Evolutionary conservation across 2,888 invertebrate species (phyloP).

Genomic region (Sclerodermus sp.): DNA sequence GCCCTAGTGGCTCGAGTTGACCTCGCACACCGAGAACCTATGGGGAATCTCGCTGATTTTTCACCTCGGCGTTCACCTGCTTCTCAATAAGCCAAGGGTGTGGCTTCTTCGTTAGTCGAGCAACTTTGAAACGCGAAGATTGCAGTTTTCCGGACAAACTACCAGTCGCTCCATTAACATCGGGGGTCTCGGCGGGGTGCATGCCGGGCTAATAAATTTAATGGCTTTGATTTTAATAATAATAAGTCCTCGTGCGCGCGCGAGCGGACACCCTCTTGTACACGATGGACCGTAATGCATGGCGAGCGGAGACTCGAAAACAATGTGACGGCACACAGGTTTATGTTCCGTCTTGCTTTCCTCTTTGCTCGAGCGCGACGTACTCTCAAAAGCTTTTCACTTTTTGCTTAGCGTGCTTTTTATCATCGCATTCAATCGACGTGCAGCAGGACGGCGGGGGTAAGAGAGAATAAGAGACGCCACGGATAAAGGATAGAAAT

Average conservation of each 20-base stretch:
- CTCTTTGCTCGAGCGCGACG: constrained; percentile 24
- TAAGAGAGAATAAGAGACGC: constrained; percentile 17
- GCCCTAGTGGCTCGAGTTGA: too few relatives aligned
- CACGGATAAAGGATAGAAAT: neutral
- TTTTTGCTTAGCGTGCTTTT: constrained; percentile 53
- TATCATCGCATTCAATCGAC: constrained; percentile 51
- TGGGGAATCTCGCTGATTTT: too few relatives aligned
- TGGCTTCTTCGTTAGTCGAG: too few relatives aligned
- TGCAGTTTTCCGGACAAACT: too few relatives aligned
- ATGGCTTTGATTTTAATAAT: constrained; percentile 24
- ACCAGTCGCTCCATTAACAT: too few relatives aligned
- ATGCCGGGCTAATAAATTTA: constrained; percentile 22
- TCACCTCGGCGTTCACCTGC: too few relatives aligned
- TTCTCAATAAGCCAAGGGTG: too few relatives aligned
- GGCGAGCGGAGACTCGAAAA: constrained; percentile 17
- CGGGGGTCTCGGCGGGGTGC: too few relatives aligned
- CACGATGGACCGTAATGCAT: constrained; percentile 17
- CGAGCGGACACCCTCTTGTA: constrained; percentile 3
- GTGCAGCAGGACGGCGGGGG: constrained; percentile 12
- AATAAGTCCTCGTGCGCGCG: constrained; percentile 15
- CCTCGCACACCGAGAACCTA: too few relatives aligned
- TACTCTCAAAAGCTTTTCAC: constrained; percentile 53
- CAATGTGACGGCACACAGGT: constrained; percentile 24
- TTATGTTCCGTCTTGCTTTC: constrained; percentile 18
- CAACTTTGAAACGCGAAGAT: too few relatives aligned